Conservation (phyloP, 1,140 invertebrate genomes). For the Drosophila mayri region DNA sequence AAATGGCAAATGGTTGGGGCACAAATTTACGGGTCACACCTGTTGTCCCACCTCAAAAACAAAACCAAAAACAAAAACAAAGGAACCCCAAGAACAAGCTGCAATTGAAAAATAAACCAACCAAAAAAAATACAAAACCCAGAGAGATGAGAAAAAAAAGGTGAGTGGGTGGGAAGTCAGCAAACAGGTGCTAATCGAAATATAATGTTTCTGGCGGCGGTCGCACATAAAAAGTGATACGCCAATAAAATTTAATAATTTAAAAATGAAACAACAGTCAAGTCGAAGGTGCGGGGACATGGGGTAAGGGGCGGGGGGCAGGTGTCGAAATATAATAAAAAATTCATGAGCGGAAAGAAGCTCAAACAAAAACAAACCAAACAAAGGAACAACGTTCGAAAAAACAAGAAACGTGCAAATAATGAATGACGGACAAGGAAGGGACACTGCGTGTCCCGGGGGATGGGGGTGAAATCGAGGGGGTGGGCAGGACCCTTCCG, state of each 20-base stretch:
- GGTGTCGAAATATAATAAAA: constrained; percentile 79
- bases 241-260: constrained; percentile 83
- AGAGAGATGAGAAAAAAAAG: constrained; percentile 17
- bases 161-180: constrained; percentile 14
- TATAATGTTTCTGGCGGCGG: constrained; percentile 78
- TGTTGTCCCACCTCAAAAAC: constrained; percentile 47
- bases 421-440: constrained; percentile 73
- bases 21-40: constrained; percentile 45
- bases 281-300: constrained; percentile 24
- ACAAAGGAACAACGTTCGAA: constrained; percentile 24
- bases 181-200: constrained; percentile 83
- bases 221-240: constrained; percentile 82
- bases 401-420: constrained; percentile 64
- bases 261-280: constrained; percentile 76
- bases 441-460: constrained; percentile 20
- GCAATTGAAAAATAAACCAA: constrained; percentile 53
- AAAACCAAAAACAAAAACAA: background rate
- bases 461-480: background rate
- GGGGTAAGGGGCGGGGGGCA: background rate
- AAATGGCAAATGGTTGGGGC: constrained; percentile 7
- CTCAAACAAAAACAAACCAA: constrained; percentile 56
- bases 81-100: constrained; percentile 16
- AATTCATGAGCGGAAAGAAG: constrained; percentile 76
- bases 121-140: constrained; percentile 23
- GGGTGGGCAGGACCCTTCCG: background rate